These are phyloP conservation scores for Lycaon pictus DNA, from an alignment of 2,113 vertebrate species.

Conservation along the genomic window DNA sequence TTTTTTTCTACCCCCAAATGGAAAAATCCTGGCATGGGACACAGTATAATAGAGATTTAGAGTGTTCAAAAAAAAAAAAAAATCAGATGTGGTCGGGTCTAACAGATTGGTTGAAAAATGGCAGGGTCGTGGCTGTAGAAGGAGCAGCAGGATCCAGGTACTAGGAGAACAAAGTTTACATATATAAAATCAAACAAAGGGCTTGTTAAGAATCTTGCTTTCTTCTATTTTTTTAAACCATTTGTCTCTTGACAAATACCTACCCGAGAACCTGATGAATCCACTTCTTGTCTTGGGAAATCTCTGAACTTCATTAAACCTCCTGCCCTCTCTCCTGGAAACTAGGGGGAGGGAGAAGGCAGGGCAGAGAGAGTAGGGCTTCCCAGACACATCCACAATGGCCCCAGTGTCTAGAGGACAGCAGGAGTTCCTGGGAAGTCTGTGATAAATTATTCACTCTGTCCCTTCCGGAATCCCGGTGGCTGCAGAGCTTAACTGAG, in stretches of 20 bases:
- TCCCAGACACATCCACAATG: slow-evolving; percentile 72
- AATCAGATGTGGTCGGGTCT: slow-evolving; percentile 64
- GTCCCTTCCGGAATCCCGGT: slow-evolving; percentile 77
- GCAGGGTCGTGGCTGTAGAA: background rate
- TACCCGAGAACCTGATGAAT: slow-evolving; percentile 56
- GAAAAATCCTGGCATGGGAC: slow-evolving; percentile 79
- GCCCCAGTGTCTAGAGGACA: slow-evolving; percentile 64
- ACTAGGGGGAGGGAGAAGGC: background rate
- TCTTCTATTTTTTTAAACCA: slow-evolving; percentile 15
- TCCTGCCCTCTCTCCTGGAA: slow-evolving; percentile 71
- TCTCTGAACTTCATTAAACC: slow-evolving; percentile 74
- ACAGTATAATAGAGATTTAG: slow-evolving; percentile 78
- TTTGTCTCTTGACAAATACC: slow-evolving; percentile 60
- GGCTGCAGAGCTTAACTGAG: slow-evolving; percentile 66
- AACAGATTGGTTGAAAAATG: slow-evolving; percentile 72
- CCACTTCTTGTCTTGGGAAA: slow-evolving; percentile 67
- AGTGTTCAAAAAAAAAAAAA: slow-evolving; percentile 69
- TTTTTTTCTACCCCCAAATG: slow-evolving; percentile 69
- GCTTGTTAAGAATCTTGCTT: slow-evolving; percentile 41
- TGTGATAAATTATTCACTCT: slow-evolving; percentile 77
- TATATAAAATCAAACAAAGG: slow-evolving; percentile 12
- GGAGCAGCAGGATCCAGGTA: background rate
- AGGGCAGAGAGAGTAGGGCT: slow-evolving; percentile 16
- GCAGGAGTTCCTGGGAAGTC: slow-evolving; percentile 73
- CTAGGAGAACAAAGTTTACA: background rate